A percentile compares a stretch with the other conserved stretches of the same genome.
Evolutionary conservation across 2,888 invertebrate species (phyloP).

Genomic region (Cephus spinipes): DNA sequence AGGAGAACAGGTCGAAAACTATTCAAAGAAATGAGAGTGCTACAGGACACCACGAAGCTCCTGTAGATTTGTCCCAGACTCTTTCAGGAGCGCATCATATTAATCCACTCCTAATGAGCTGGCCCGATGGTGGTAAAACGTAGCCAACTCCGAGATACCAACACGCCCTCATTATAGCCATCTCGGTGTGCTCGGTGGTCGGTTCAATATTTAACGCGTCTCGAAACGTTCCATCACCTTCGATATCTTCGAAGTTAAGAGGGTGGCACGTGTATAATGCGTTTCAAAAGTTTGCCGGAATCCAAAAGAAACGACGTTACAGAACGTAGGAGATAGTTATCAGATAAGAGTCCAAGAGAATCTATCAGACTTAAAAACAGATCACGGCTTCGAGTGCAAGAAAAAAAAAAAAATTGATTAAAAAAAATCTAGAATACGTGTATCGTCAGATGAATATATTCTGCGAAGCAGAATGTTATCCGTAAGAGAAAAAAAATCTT

Average conservation of each 20-base stretch:
- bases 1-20: background rate
- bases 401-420: background rate
- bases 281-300: constrained; percentile 13
- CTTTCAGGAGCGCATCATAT: constrained; percentile 56
- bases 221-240: constrained; percentile 54
- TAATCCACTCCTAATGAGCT: constrained; percentile 63
- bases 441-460: background rate
- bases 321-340: background rate
- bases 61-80: constrained; percentile 51
- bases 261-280: constrained; percentile 12
- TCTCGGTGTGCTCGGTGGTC: constrained; percentile 32
- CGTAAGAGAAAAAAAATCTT: background rate
- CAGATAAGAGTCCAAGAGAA: background rate
- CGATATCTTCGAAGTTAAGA: constrained; percentile 42
- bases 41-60: constrained; percentile 23
- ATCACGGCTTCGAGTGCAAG: background rate
- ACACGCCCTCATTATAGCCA: constrained; percentile 38
- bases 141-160: constrained; percentile 30
- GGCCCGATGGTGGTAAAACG: constrained; percentile 19
- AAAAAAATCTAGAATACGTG: background rate
- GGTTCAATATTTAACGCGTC: constrained; percentile 59
- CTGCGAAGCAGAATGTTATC: background rate
- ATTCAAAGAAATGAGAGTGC: background rate
- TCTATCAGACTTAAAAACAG: background rate
- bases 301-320: background rate